These are phyloP conservation scores for Lagopus muta DNA, from an alignment of 2,113 vertebrate genomes.

Conservation along the genomic window DNA sequence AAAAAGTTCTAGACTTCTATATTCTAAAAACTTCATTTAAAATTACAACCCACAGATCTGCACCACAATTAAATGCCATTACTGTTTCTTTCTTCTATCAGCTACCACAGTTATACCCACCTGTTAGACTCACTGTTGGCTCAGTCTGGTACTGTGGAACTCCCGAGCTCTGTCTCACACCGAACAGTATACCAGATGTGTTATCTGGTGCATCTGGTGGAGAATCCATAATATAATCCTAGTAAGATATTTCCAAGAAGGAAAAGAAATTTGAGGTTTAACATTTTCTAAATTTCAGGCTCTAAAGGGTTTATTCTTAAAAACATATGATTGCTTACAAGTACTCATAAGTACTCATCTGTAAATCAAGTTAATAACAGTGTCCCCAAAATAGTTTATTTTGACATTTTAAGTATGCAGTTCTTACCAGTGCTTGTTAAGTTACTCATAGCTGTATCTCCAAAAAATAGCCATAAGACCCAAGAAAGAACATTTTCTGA, in stretches of 20 bases:
- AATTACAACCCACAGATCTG: neutral
- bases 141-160: constrained; percentile 84
- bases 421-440: neutral
- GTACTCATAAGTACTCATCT: constrained; percentile 12
- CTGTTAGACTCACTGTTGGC: constrained; percentile 85
- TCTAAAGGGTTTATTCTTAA: constrained; percentile 46
- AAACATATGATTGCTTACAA: constrained; percentile 24
- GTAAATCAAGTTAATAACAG: constrained; percentile 7
- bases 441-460: neutral
- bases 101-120: constrained; percentile 75
- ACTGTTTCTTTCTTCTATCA: constrained; percentile 34
- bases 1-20: neutral
- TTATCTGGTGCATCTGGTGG: constrained; percentile 81
- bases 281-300: constrained; percentile 26
- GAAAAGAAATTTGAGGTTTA: constrained; percentile 54
- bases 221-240: constrained; percentile 88
- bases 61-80: neutral
- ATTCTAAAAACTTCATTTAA: constrained; percentile 29
- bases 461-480: neutral
- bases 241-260: constrained; percentile 71
- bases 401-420: neutral
- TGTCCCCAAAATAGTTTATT: neutral
- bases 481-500: neutral
- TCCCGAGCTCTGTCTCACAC: constrained; percentile 80
- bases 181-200: constrained; percentile 83